Conservation (phyloP, 2,113 vertebrate species). For the Leptobrachium ailaonicum region DNA sequence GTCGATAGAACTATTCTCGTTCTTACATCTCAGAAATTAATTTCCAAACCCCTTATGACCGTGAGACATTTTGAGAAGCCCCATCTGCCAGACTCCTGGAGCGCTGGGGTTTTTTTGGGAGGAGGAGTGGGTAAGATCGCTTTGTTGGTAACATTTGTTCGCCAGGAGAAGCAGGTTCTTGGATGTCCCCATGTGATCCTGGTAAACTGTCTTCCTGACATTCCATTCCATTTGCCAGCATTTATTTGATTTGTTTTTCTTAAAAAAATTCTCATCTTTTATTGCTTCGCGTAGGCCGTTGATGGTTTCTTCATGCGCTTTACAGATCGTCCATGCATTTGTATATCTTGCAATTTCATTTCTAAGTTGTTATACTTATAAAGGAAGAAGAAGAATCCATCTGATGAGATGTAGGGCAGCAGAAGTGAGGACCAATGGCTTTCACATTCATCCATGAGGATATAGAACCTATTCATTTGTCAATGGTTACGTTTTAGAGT, state of each 20-base stretch:
- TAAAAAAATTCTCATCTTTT: conserved; percentile 25
- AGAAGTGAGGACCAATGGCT: conserved; percentile 10
- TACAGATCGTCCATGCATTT: conserved; percentile 12
- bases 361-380: conserved; percentile 20
- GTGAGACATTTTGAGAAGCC: conserved; percentile 45
- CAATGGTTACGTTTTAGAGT: neutral
- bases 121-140: conserved; percentile 39
- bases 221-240: conserved; percentile 33
- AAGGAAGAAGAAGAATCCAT: conserved; percentile 22
- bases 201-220: conserved; percentile 25
- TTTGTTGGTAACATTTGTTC: conserved; percentile 49
- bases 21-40: conserved; percentile 49
- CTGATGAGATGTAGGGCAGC: conserved; percentile 12
- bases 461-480: conserved; percentile 2
- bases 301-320: conserved; percentile 32
- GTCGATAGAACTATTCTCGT: conserved; percentile 46
- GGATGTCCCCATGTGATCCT: conserved; percentile 47
- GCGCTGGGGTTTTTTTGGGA: conserved; percentile 37
- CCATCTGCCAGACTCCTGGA: conserved; percentile 49
- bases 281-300: conserved; percentile 23
- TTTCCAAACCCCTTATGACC: conserved; percentile 47
- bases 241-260: neutral
- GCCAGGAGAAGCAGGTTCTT: conserved; percentile 41
- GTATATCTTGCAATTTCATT: conserved; percentile 31
- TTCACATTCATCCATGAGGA: neutral